Conservation (phyloP, 2,113 vertebrate species). For the Tragelaphus buxtoni region DNA sequence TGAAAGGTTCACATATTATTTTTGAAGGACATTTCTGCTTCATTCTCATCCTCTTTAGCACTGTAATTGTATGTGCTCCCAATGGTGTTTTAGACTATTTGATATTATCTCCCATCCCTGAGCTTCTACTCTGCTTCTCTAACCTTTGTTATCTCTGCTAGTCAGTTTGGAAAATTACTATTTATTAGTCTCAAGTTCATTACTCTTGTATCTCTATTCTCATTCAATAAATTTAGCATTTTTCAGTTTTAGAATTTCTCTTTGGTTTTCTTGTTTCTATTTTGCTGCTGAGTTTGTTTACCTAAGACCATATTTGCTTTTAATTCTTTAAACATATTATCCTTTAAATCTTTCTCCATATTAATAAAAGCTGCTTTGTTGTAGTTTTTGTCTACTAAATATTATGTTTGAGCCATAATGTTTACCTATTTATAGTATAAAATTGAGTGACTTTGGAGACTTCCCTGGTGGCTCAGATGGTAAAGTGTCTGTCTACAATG, state of each 20-base stretch:
- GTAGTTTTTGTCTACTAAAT: neutral
- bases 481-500: no score
- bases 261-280: neutral
- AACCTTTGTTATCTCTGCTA: neutral
- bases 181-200: neutral
- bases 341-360: neutral
- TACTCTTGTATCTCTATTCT: neutral
- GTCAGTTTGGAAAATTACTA: neutral
- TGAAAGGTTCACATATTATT: neutral
- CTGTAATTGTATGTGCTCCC: neutral
- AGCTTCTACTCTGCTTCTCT: neutral
- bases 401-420: neutral
- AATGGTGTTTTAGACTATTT: neutral
- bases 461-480: no score
- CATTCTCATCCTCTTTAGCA: neutral
- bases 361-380: neutral
- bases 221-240: neutral
- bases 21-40: neutral
- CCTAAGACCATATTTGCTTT: neutral
- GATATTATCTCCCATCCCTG: neutral
- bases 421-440: neutral
- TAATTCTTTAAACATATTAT: neutral
- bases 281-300: neutral
- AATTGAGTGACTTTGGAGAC: neutral
- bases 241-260: neutral